Conservation (phyloP, 2,113 vertebrate species). For the Chrysochloris asiatica region DNA sequence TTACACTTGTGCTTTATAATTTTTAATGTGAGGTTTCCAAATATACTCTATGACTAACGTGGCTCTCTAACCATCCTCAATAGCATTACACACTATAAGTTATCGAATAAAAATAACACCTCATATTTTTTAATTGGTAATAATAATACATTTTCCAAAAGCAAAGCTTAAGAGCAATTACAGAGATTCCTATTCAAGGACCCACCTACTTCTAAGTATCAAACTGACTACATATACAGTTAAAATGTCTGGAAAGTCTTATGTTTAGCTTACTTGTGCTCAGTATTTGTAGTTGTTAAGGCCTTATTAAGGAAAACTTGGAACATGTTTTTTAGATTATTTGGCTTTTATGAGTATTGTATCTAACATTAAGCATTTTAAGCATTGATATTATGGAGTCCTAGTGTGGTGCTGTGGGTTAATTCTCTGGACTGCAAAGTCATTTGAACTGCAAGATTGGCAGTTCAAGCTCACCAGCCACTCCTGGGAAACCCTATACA, state of each 20-base stretch:
- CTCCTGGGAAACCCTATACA: no score
- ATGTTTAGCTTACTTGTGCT: neutral
- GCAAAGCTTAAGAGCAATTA: neutral
- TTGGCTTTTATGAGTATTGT: neutral
- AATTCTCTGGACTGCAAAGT: no score
- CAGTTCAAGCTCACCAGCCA: no score
- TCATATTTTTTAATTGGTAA: no score
- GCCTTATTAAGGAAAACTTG: neutral
- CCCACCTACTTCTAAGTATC: neutral
- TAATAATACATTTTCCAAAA: neutral
- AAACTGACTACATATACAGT: neutral
- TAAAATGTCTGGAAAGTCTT: neutral
- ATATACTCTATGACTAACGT: neutral
- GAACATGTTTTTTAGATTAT: neutral
- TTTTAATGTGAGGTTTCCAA: slow-evolving; percentile 21
- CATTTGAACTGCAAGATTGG: no score
- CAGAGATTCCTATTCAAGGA: neutral
- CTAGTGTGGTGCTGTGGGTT: no score
- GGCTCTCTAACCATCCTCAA: neutral
- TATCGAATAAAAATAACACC: no score
- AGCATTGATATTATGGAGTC: neutral
- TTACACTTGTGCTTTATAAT: neutral
- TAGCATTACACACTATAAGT: neutral
- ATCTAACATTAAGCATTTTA: neutral
- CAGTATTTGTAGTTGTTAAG: neutral